phyloP scores from a whole-genome alignment of 1,140 invertebrate genomes.

The Hypsibius dujardini region DNA sequence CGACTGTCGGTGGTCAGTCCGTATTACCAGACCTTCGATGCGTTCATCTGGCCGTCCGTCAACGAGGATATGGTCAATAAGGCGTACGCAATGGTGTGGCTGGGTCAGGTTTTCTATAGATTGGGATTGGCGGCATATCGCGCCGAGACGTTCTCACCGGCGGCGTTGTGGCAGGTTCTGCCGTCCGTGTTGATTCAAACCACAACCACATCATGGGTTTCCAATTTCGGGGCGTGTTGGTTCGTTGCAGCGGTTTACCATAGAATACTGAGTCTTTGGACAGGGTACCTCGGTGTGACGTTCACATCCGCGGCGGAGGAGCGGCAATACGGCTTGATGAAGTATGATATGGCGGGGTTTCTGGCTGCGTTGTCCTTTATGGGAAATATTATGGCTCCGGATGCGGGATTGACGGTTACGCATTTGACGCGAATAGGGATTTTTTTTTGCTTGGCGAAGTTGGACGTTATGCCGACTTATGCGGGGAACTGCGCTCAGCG shows the following conservation, averaged over 20 bases:
- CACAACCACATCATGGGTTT: not conserved
- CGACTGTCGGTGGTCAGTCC: not conserved
- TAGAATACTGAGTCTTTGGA: not conserved
- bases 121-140: not conserved
- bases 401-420: not conserved
- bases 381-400: not conserved
- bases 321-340: not conserved
- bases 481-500: not conserved
- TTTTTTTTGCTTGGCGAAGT: not conserved
- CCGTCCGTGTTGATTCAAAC: not conserved
- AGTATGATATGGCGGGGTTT: not conserved
- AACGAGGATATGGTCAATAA: not conserved
- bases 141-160: no score
- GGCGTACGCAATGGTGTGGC: not conserved
- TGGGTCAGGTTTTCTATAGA: not conserved
- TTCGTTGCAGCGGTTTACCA: not conserved
- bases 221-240: constrained; percentile 5
- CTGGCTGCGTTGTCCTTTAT: not conserved
- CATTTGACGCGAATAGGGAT: not conserved
- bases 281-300: no score
- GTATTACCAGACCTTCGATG: not conserved
- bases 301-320: not conserved
- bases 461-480: not conserved
- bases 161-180: not conserved
- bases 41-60: not conserved